These are phyloP conservation scores for Eubasilissa splendida DNA, from an alignment of 2,888 invertebrate species.

Conservation along the genomic window DNA sequence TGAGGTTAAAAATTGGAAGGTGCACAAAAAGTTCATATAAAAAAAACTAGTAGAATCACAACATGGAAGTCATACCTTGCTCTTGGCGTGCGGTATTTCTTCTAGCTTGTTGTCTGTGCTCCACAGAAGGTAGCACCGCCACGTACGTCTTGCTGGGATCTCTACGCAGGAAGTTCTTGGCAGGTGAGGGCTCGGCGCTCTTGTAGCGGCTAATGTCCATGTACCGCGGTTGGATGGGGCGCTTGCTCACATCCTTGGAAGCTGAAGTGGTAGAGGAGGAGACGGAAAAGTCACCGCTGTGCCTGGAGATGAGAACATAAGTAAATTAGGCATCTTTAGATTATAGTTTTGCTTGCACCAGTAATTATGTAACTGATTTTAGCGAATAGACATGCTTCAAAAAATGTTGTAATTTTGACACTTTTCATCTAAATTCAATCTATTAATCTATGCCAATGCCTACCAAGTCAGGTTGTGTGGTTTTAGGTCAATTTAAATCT, in stretches of 20 bases:
- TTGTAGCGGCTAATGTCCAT: conserved; percentile 78
- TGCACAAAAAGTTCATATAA: too few relatives aligned
- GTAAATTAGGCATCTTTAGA: too few relatives aligned
- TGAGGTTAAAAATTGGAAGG: too few relatives aligned
- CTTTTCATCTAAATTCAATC: too few relatives aligned
- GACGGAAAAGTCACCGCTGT: conserved; percentile 72
- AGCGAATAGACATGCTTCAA: too few relatives aligned
- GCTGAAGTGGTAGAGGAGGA: conserved; percentile 67
- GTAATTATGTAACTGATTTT: too few relatives aligned
- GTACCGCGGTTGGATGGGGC: conserved; percentile 68
- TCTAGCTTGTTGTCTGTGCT: conserved; percentile 60
- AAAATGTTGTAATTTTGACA: too few relatives aligned
- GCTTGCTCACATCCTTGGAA: conserved; percentile 59
- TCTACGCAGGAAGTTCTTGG: conserved; percentile 68
- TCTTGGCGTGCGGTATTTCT: conserved; percentile 67
- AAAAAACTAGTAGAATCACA: neutral
- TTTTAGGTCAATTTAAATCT: too few relatives aligned
- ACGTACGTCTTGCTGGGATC: conserved; percentile 74
- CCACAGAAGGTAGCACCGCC: conserved; percentile 62
- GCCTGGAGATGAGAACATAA: conserved; percentile 60
- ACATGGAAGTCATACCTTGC: conserved; percentile 63
- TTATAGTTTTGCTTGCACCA: too few relatives aligned
- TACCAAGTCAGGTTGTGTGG: too few relatives aligned
- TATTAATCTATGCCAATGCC: too few relatives aligned
- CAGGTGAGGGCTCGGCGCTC: conserved; percentile 66